These are phyloP conservation scores for Fundulus diaphanus DNA, from an alignment of 2,797 vertebrate species.

Conservation along the genomic window DNA sequence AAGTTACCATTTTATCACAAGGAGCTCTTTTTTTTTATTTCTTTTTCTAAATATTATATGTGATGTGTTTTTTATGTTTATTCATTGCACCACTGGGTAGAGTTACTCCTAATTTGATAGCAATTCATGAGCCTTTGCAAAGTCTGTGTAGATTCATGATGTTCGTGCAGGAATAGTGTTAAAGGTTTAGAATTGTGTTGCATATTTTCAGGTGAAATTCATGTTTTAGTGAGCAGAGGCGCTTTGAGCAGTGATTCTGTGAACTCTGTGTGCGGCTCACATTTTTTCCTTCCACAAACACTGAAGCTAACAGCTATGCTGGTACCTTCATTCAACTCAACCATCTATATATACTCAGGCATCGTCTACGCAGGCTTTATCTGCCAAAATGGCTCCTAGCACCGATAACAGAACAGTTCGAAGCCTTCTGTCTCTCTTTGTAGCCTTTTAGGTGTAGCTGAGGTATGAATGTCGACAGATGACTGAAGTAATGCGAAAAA, in stretches of 20 bases:
- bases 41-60: no score
- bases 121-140: background rate
- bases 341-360: conserved; percentile 61
- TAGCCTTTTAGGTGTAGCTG: conserved; percentile 23
- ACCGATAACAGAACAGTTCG: conserved; percentile 40
- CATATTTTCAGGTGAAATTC: conserved; percentile 39
- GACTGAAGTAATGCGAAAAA: background rate
- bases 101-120: no score
- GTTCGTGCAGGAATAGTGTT: conserved; percentile 14
- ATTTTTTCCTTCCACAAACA: conserved; percentile 48
- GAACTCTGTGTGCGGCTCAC: conserved; percentile 45
- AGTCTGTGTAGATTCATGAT: background rate
- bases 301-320: conserved; percentile 44
- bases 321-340: conserved; percentile 70
- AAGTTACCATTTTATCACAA: no score
- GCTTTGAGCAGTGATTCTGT: conserved; percentile 61
- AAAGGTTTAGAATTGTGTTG: conserved; percentile 8
- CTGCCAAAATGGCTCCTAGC: conserved; percentile 43
- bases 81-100: no score
- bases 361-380: conserved; percentile 72
- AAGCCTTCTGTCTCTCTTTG: conserved; percentile 34
- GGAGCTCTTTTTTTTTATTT: no score
- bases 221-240: conserved; percentile 60
- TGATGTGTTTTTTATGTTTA: no score
- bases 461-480: background rate